Conservation (phyloP, 2,113 vertebrate species). For the Apodemus speciosus region DNA sequence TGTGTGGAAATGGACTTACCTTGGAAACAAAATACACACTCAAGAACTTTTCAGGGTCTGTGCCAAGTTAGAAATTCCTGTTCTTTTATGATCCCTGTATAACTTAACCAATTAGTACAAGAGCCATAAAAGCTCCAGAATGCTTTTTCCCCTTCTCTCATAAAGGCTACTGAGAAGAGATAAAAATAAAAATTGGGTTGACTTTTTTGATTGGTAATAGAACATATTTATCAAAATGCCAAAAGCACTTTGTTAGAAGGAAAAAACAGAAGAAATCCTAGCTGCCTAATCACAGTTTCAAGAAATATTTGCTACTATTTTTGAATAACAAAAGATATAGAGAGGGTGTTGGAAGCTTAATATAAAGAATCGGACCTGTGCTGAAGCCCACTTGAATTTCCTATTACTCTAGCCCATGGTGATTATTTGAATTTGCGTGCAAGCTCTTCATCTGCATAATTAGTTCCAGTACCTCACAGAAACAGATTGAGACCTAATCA, state of each 20-base stretch:
- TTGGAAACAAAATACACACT: not conserved
- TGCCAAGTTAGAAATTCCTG: not conserved
- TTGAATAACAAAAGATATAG: conserved; percentile 53
- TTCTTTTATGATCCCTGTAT: conserved; percentile 49
- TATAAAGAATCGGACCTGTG: conserved; percentile 63
- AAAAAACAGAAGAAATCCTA: conserved; percentile 21
- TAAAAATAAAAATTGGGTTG: conserved; percentile 58
- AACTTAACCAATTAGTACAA: conserved; percentile 59
- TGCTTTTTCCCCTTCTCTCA: conserved; percentile 26
- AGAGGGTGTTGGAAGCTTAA: conserved; percentile 46
- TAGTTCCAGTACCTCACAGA: conserved; percentile 72
- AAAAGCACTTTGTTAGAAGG: conserved; percentile 54
- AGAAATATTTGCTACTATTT: conserved; percentile 40
- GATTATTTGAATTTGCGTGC: conserved; percentile 72
- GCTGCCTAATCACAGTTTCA: conserved; percentile 30
- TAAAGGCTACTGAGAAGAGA: conserved; percentile 34
- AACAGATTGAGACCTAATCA: conserved; percentile 78
- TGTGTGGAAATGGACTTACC: not conserved
- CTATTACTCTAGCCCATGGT: conserved; percentile 61
- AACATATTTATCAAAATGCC: conserved; percentile 40
- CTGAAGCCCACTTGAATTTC: conserved; percentile 71
- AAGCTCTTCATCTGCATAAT: conserved; percentile 78
- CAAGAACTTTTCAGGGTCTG: not conserved
- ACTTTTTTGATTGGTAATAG: conserved; percentile 29
- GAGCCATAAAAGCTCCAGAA: conserved; percentile 33